Conservation (phyloP, 2,797 vertebrate species). For the Sitta carolinensis region DNA sequence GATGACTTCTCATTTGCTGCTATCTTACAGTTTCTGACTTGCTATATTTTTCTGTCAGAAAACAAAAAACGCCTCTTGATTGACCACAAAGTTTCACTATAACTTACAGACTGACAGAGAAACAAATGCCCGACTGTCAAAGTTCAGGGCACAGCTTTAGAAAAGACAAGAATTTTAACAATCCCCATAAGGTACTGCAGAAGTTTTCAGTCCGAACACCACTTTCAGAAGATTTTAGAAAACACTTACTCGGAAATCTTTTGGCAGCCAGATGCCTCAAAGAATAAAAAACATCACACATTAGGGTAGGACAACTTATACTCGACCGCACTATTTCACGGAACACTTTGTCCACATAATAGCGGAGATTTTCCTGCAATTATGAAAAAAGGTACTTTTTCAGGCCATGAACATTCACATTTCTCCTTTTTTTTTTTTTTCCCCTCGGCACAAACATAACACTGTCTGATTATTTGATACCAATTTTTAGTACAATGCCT, state of each 20-base stretch:
- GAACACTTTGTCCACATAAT: slow-evolving; percentile 95
- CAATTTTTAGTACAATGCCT: neutral
- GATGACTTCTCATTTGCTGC: neutral
- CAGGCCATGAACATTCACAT: neutral
- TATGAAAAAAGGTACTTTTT: slow-evolving; percentile 29
- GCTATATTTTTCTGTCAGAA: neutral
- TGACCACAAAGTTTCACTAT: neutral
- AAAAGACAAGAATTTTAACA: neutral
- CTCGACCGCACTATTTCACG: slow-evolving; percentile 92
- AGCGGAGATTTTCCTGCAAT: slow-evolving; percentile 93
- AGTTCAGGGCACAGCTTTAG: neutral
- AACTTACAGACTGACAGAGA: neutral
- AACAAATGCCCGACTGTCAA: neutral
- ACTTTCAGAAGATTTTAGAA: neutral
- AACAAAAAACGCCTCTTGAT: neutral
- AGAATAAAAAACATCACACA: slow-evolving; percentile 96
- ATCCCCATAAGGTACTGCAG: neutral
- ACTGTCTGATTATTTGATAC: neutral
- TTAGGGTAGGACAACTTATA: slow-evolving; percentile 93
- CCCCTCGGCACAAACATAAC: neutral
- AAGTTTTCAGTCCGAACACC: neutral
- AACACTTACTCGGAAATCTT: slow-evolving; percentile 90
- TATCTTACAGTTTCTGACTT: neutral
- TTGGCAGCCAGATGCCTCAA: slow-evolving; percentile 91
- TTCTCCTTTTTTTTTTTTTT: neutral